Base-by-base conservation (phyloP, 2,113 vertebrate species). In the Hippolais icterina region DNA sequence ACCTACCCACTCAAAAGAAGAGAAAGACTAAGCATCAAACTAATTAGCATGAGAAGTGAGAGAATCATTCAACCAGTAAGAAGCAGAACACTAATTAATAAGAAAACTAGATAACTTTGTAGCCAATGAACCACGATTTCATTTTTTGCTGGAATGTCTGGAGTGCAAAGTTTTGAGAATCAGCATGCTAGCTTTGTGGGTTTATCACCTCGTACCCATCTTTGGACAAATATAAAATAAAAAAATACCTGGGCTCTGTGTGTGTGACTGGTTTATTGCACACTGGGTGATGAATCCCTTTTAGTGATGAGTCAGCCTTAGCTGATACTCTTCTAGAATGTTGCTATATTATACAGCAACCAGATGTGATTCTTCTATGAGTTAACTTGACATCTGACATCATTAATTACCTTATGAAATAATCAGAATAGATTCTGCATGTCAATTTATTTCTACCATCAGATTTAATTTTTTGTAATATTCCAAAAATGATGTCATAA, bases 111-210 rank as follows among this genome's bases (percentile, higher is more conserved):
- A 24, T n/a, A 66, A 60, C 39, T 46, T 66, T 39, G 12, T 60
- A n/a, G 20, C 23, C 4, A 29, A 22, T n/a, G 16, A 82, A 60
- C 24, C 0, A 0, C 41, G 9, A 46, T 53, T 46, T 39, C 2
- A 60, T 46, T 27, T 64, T 59, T 46, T 68, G 9, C 5, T 53
- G 7, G 31, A 60, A n/a, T n/a, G 13, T 15, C 12, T 39, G 9
- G 13, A 46, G 12, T 39, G 24, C 21, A 60, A 66, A 74, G 5
- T 21, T 66, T 52, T 60, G 20, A 46, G 46, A 74, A 39, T n/a
- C 6, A 12, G 20, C 21, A 4, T 12, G 24, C 20, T n/a, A 8
- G 7, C 10, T n/a, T 60, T 60, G 29, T 53, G 29, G 11, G 19
- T 68, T 75, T 47, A 75, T 16, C 33, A n/a, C 12, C 15, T 66